Percentiles rank a stretch among this genome's conserved stretches.
These are phyloP conservation scores for Lamellibrachia luymesi DNA, from an alignment of 1,140 invertebrate genomes.

Conservation along the genomic window DNA sequence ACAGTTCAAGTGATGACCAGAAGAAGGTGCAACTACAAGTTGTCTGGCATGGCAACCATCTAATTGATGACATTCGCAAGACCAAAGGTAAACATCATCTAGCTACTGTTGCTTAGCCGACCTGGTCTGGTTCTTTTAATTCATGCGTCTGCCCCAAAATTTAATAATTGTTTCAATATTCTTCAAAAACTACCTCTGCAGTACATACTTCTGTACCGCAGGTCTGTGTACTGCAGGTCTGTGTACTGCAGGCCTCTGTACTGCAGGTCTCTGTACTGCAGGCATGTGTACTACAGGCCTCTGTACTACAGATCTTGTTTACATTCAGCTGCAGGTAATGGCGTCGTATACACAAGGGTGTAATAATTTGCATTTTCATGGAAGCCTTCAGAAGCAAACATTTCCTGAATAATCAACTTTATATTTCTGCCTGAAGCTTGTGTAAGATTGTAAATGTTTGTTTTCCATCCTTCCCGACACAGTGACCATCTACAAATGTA, in stretches of 20 bases:
- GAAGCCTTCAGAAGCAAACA: not conserved
- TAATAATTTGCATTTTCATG: not conserved
- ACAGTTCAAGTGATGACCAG: conserved; percentile 3
- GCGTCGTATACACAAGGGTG: too few species aligned
- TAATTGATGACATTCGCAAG: conserved; percentile 23
- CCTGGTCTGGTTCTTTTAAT: not conserved
- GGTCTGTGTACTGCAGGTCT: not conserved
- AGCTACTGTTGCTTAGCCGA: too few species aligned
- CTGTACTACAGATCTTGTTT: not conserved
- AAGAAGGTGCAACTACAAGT: conserved; percentile 20
- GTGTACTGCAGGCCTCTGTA: not conserved
- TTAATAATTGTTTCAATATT: not conserved
- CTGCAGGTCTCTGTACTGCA: not conserved
- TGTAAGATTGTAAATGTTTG: not conserved
- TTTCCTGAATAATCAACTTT: not conserved
- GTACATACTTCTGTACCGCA: not conserved
- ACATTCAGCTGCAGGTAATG: too few species aligned
- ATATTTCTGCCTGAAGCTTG: not conserved
- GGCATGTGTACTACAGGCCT: not conserved
- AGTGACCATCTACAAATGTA: conserved; percentile 91
- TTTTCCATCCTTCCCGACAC: not conserved
- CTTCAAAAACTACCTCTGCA: not conserved
- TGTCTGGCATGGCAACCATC: conserved; percentile 14
- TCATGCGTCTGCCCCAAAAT: not conserved
- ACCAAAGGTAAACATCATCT: not conserved